Percentiles rank a stretch among this genome's conserved stretches.
Evolutionary conservation across 1,140 invertebrate genomes (phyloP).

Genomic region (Helicoverpa armigera): DNA sequence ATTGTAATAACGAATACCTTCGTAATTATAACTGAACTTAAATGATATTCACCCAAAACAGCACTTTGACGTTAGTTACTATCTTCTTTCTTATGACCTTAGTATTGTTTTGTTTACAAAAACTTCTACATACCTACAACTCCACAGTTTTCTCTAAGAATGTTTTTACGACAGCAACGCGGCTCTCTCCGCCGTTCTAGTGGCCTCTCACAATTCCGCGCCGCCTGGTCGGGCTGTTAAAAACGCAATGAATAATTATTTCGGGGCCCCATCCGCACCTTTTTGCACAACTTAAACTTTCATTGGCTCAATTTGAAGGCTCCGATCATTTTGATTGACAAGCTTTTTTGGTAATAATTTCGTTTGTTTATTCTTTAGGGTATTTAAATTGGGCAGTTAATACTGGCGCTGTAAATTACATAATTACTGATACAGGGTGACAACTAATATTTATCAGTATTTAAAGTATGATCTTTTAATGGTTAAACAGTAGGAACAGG

Average conservation of each 20-base stretch:
- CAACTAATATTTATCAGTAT: too few species aligned
- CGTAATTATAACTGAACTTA: too few species aligned
- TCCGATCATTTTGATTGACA: constrained; percentile 40
- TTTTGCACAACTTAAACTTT: constrained; percentile 41
- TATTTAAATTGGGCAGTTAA: neutral
- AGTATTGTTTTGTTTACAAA: neutral
- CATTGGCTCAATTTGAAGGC: constrained; percentile 32
- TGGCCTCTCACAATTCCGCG: constrained; percentile 79
- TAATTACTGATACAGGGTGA: too few species aligned
- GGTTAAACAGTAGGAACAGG: too few species aligned
- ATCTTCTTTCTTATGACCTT: too few species aligned
- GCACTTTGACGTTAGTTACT: too few species aligned
- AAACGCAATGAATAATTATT: constrained; percentile 86
- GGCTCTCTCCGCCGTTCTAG: constrained; percentile 67
- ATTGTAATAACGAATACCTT: too few species aligned
- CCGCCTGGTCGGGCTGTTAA: constrained; percentile 79
- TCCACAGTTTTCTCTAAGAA: constrained; percentile 65
- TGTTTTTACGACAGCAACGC: constrained; percentile 81
- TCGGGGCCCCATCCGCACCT: constrained; percentile 51
- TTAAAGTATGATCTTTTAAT: neutral
- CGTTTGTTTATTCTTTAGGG: neutral
- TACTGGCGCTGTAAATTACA: neutral
- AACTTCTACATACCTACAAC: constrained; percentile 39
- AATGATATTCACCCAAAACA: too few species aligned
- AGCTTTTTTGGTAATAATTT: neutral